Evolutionary conservation across 53 echinoderm and acorn worm species (phyloP).

Genomic region (Crossaster papposus): DNA sequence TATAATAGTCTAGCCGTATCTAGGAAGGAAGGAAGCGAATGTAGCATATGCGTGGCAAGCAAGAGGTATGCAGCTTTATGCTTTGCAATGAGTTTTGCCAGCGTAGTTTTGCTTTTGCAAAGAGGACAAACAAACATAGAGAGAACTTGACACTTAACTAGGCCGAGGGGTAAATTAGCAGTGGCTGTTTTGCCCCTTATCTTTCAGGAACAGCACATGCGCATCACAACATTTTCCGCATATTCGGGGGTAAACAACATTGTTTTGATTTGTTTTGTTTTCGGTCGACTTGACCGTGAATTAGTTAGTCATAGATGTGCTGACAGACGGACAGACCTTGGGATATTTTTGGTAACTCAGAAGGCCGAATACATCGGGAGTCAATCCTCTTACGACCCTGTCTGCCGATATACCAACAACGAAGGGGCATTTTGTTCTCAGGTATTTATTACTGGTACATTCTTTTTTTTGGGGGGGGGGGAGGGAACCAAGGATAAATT

Average conservation of each 20-base stretch:
- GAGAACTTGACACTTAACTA: background rate
- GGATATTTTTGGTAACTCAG: slow-evolving; percentile 8
- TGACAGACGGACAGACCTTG: background rate
- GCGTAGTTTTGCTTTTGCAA: background rate
- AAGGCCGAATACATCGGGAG: background rate
- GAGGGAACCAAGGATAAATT: too few relatives aligned
- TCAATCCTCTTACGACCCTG: background rate
- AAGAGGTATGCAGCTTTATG: background rate
- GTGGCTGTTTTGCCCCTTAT: background rate
- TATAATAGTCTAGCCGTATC: background rate
- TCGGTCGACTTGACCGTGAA: background rate
- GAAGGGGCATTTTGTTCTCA: too few relatives aligned
- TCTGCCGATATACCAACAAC: background rate
- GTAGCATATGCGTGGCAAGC: background rate
- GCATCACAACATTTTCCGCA: background rate
- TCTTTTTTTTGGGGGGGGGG: too few relatives aligned
- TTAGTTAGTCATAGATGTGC: slow-evolving; percentile 18
- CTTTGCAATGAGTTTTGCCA: too few relatives aligned
- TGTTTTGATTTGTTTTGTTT: too few relatives aligned
- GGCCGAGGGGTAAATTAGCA: background rate
- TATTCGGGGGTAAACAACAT: slow-evolving; percentile 22
- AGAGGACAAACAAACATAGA: background rate
- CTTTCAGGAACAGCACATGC: background rate
- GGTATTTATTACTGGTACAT: too few relatives aligned
- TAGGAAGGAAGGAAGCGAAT: background rate